These are phyloP conservation scores for Muscicapa comitata DNA, from an alignment of 2,797 vertebrate genomes.

Conservation along the genomic window DNA sequence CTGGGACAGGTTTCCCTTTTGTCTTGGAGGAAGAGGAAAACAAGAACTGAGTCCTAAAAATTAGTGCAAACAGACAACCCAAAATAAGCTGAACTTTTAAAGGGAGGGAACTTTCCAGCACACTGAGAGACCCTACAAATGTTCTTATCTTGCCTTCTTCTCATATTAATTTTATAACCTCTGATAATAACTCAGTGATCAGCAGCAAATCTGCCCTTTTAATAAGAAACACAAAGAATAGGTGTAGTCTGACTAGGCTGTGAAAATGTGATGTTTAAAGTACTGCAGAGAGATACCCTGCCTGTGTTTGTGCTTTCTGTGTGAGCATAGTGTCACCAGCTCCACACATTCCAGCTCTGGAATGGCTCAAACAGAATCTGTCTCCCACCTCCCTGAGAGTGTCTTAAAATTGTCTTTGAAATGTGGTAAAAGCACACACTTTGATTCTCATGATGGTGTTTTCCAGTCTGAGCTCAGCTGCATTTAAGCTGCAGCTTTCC, in stretches of 20 bases:
- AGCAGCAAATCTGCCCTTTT: background rate
- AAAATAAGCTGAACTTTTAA: background rate
- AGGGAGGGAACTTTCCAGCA: background rate
- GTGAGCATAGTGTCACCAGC: background rate
- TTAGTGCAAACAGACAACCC: background rate
- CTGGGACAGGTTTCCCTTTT: background rate
- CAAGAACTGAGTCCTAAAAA: background rate
- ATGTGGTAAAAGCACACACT: background rate
- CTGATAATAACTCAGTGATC: background rate
- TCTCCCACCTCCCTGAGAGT: background rate
- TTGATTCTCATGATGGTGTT: background rate
- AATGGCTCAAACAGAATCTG: background rate
- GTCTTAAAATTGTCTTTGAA: background rate
- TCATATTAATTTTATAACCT: background rate
- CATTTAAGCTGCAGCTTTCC: background rate
- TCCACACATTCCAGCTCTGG: background rate
- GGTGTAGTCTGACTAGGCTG: fast-evolving
- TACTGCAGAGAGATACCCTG: fast-evolving
- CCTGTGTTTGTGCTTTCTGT: background rate
- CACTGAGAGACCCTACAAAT: background rate
- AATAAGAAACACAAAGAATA: background rate
- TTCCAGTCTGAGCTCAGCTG: background rate
- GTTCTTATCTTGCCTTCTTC: background rate
- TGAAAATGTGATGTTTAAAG: background rate
- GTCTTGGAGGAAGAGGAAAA: background rate